Evolutionary conservation across 2,888 invertebrate genomes (phyloP).

Genomic region (Stegana nigrithorax): DNA sequence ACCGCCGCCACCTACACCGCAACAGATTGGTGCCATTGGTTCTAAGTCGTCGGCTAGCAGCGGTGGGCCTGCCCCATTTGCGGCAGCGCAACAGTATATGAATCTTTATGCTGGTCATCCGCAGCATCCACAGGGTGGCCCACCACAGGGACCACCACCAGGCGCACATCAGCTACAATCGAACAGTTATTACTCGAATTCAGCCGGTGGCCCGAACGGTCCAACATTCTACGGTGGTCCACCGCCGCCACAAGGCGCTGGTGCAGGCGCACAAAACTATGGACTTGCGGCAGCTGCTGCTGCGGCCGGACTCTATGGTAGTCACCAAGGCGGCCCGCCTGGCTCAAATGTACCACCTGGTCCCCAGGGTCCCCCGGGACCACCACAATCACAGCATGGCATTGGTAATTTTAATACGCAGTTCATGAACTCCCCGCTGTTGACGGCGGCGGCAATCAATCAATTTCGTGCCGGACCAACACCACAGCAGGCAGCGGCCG

Average conservation of each 20-base stretch:
- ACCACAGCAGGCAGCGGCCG: conserved; percentile 53
- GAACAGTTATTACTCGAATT: conserved; percentile 69
- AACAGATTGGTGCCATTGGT: conserved; percentile 87
- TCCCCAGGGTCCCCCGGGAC: conserved; percentile 54
- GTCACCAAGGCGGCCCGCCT: conserved; percentile 56
- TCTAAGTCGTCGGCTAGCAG: conserved; percentile 63
- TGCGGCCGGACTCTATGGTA: conserved; percentile 65
- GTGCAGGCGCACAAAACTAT: conserved; percentile 65
- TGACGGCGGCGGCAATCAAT: conserved; percentile 72
- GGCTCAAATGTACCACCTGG: conserved; percentile 63
- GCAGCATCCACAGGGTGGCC: conserved; percentile 64
- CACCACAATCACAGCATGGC: conserved; percentile 64
- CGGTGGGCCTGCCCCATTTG: conserved; percentile 57
- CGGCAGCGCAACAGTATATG: conserved; percentile 66
- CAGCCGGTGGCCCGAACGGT: conserved; percentile 66
- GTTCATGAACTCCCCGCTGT: conserved; percentile 74
- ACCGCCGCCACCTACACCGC: conserved; percentile 78
- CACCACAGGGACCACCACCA: conserved; percentile 63
- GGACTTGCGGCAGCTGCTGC: conserved; percentile 62
- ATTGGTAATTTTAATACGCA: conserved; percentile 71
- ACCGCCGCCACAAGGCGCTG: conserved; percentile 61
- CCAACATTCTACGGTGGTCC: conserved; percentile 65
- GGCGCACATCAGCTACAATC: conserved; percentile 66
- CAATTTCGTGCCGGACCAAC: conserved; percentile 68
- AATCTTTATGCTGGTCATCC: conserved; percentile 64